These are phyloP conservation scores for Catostylus mosaicus DNA, from an alignment of 30 jellyfish, hydroid and myxozoan genomes.

Conservation along the genomic window DNA sequence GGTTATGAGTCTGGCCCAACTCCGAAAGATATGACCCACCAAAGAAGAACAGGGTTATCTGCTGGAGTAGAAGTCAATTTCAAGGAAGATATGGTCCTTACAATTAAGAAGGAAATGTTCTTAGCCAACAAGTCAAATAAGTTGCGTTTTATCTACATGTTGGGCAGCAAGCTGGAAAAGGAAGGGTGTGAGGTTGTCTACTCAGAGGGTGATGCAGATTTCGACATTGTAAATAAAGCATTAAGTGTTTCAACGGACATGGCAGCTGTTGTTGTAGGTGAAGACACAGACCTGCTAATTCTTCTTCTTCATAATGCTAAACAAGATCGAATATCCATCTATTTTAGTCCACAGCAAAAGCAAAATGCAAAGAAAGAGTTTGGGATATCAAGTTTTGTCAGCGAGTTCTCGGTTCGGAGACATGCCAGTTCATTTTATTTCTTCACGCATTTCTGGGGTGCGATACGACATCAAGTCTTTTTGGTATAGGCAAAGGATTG, in stretches of 20 bases:
- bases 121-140: slow-evolving; percentile 42
- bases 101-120: slow-evolving; percentile 42
- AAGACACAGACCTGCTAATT: slow-evolving; percentile 51
- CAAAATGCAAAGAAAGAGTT: slow-evolving; percentile 33
- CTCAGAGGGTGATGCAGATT: slow-evolving; percentile 63
- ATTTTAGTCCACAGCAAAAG: slow-evolving; percentile 60
- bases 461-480: slow-evolving; percentile 69
- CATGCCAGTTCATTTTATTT: slow-evolving; percentile 48
- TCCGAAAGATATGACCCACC: slow-evolving; percentile 58
- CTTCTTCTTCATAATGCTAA: slow-evolving; percentile 49
- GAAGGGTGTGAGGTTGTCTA: slow-evolving; percentile 35
- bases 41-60: slow-evolving; percentile 28
- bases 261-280: slow-evolving; percentile 61
- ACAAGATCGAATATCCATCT: slow-evolving; percentile 26
- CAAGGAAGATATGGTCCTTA: slow-evolving; percentile 26
- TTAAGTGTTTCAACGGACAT: slow-evolving; percentile 35
- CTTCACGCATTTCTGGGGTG: slow-evolving; percentile 74
- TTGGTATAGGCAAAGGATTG: slow-evolving; percentile 65
- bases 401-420: slow-evolving; percentile 31
- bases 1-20: background rate
- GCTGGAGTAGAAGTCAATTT: slow-evolving; percentile 33
- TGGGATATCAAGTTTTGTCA: slow-evolving; percentile 41
- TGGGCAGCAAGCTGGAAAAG: slow-evolving; percentile 27
- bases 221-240: slow-evolving; percentile 63
- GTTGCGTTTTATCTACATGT: slow-evolving; percentile 50